Conservation (phyloP, 2,113 vertebrate genomes). For the Paramisgurnus dabryanus region DNA sequence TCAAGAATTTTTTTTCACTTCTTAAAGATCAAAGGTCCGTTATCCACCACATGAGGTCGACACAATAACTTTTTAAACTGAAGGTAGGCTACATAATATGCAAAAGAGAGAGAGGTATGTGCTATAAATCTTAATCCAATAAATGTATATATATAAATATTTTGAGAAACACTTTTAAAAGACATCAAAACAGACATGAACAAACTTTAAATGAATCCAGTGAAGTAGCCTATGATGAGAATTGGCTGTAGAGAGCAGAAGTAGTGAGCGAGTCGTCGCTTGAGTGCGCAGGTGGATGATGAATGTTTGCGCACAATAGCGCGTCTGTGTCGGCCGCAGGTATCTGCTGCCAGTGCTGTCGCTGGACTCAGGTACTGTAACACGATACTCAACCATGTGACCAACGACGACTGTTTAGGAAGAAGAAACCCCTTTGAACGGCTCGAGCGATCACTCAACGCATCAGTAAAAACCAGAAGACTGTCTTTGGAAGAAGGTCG, state of each 20-base stretch:
- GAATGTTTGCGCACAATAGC: conserved; percentile 68
- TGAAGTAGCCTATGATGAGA: not conserved
- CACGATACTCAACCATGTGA: conserved; percentile 73
- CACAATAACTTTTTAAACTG: not conserved
- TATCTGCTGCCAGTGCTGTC: conserved; percentile 50
- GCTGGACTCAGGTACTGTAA: conserved; percentile 76
- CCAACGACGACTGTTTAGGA: conserved; percentile 65
- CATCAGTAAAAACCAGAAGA: not conserved
- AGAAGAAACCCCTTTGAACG: conserved; percentile 25
- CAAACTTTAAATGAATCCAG: not conserved
- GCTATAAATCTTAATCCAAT: not conserved
- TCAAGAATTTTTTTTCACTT: conserved; percentile 42
- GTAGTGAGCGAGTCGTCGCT: conserved; percentile 7
- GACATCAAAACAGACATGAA: not conserved
- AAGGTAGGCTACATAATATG: no score
- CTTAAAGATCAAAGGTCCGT: conserved; percentile 42
- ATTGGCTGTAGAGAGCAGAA: not conserved
- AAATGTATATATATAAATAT: no score
- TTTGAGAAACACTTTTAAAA: not conserved
- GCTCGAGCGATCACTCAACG: conserved; percentile 14
- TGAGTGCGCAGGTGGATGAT: conserved; percentile 50
- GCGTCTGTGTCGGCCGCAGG: conserved; percentile 69
- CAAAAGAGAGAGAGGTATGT: no score
- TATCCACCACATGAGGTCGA: conserved; percentile 17
- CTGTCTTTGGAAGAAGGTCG: not conserved